phyloP scores from a whole-genome alignment of 2,888 invertebrate genomes.

The Steinernema carpocapsae region DNA sequence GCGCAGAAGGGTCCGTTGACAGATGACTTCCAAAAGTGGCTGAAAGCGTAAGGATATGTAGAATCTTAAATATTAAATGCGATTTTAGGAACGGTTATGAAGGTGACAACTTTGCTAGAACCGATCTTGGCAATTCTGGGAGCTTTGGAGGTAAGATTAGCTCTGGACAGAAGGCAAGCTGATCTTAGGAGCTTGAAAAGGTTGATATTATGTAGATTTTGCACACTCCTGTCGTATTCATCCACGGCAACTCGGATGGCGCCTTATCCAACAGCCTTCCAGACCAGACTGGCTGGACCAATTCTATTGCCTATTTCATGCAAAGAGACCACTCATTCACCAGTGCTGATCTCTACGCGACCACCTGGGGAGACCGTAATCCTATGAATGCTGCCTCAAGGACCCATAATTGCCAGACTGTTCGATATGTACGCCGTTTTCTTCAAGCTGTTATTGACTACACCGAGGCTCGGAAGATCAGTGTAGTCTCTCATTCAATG shows the following conservation, averaged over 20 bases:
- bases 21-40: slow-evolving; percentile 43
- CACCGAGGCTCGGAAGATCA: slow-evolving; percentile 43
- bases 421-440: slow-evolving; percentile 43
- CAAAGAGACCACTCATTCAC: slow-evolving; percentile 49
- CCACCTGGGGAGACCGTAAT: slow-evolving; percentile 61
- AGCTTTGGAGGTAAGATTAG: background rate
- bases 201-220: slow-evolving; percentile 46
- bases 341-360: slow-evolving; percentile 58
- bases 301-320: slow-evolving; percentile 47
- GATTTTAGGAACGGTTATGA: slow-evolving; percentile 7
- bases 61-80: background rate
- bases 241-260: slow-evolving; percentile 66
- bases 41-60: slow-evolving; percentile 37
- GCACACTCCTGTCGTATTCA: slow-evolving; percentile 58
- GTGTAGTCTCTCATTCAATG: slow-evolving; percentile 50
- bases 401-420: slow-evolving; percentile 44
- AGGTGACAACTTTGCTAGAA: slow-evolving; percentile 3
- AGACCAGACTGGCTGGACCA: slow-evolving; percentile 55
- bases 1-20: slow-evolving; percentile 44
- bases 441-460: slow-evolving; percentile 49
- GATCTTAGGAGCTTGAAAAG: background rate
- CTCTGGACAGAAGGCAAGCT: background rate
- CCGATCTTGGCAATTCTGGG: slow-evolving; percentile 1
- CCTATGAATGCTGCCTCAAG: slow-evolving; percentile 36
- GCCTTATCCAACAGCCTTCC: slow-evolving; percentile 50